Evolutionary conservation across 2,888 invertebrate species (phyloP).

Genomic region (Lithophane leautieri): DNA sequence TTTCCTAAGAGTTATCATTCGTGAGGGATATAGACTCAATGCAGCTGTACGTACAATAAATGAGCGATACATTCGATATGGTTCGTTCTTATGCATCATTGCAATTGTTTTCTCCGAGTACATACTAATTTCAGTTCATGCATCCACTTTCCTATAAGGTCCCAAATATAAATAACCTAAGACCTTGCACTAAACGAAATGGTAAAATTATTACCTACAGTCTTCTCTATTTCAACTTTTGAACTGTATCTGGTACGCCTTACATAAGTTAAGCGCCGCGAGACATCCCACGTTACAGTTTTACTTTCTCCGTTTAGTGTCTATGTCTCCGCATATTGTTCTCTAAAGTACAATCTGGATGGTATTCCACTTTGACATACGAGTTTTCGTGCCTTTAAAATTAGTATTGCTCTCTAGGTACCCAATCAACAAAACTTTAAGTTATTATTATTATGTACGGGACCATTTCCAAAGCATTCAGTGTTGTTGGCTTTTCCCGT

Average conservation of each 20-base stretch:
- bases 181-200: not conserved
- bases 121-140: not conserved
- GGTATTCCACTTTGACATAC: conserved; percentile 14
- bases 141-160: not conserved
- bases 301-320: conserved; percentile 58
- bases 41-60: not conserved
- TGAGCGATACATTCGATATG: not conserved
- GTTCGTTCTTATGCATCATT: not conserved
- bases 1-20: not conserved
- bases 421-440: not conserved
- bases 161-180: not conserved
- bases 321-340: conserved; percentile 53
- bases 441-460: too few relatives aligned
- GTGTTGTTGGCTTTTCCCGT: not conserved
- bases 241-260: conserved; percentile 45
- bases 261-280: conserved; percentile 50
- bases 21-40: not conserved
- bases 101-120: not conserved
- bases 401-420: not conserved
- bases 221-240: conserved; percentile 9
- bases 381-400: conserved; percentile 1
- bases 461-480: not conserved
- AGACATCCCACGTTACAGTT: conserved; percentile 47
- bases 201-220: not conserved
- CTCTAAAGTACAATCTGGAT: conserved; percentile 37